Evolutionary conservation across 2,113 vertebrate species (phyloP), one percentile per base, ranked within the genome.

Genomic region (Geothlypis trichas): DNA sequence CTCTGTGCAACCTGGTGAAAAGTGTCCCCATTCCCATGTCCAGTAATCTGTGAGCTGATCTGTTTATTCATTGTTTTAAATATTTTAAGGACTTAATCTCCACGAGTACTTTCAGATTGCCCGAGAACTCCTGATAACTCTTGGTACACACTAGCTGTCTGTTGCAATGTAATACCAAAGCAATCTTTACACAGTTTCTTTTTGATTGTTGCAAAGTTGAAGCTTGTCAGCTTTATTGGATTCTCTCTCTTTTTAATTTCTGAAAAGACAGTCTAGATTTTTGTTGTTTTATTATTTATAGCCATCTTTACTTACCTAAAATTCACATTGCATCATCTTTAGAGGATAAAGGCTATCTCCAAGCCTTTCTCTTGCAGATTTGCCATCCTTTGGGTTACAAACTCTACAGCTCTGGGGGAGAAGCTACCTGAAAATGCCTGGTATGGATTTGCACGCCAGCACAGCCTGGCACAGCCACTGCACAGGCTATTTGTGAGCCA

Each of bases 181-280:
- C 20, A 3, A 30, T 18, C 9, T 30, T 17, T 35, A 27, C 19
- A 13, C 14, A 44, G 3, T 2, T 63, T 71, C 3, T 31, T 72
- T 80, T 69, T 57, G 10, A 39, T 62, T 77, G 3, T 2, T 65
- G 7, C 2, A 10, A 76, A 24, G 15, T 61, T 68, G 8, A 7
- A 82, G 11, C 5, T 68, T 0, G 0, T 4, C 51, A 41, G 3
- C 27, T 85, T 85, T 21, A 30, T 2, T 66, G 10, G 31, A 66
- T 49, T 4, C 1, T 49, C 13, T 18, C 8, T 74, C 28, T 69
- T 31, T 3, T 31, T 62, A 12, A 27, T 4, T 21, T 21, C 26
- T 52, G 22, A 65, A 85, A 72, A 65, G 2, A 19, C 13, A 17
- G 22, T n/a, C 17, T 23, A 51, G 7, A 35, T 5, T 47, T 19